A percentile compares a stretch with the other conserved stretches of the same genome.
These are phyloP conservation scores for Papilio machaon DNA, from an alignment of 1,140 invertebrate species.

Conservation along the genomic window DNA sequence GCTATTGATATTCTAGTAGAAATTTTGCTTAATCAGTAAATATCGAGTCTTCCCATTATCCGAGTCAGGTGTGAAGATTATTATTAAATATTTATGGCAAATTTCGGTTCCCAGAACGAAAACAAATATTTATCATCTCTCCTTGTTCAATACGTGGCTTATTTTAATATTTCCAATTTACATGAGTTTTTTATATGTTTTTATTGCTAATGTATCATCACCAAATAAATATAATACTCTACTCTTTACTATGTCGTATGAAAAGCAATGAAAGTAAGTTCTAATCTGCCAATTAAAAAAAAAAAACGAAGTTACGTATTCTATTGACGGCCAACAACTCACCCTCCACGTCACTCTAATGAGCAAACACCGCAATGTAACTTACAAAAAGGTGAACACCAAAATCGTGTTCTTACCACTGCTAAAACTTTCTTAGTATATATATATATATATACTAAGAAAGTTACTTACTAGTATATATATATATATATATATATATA, in stretches of 20 bases:
- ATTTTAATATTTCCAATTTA: too few species aligned
- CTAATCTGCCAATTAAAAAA: not conserved
- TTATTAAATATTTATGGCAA: not conserved
- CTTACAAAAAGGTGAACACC: not conserved
- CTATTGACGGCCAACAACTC: not conserved
- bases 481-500: too few species aligned
- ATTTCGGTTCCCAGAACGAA: too few species aligned
- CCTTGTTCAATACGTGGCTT: too few species aligned
- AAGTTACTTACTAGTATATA: too few species aligned
- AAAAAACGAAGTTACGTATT: not conserved
- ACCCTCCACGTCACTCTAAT: conserved; percentile 3
- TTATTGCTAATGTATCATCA: too few species aligned
- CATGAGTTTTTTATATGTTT: too few species aligned
- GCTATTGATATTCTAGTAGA: not conserved
- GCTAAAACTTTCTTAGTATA: not conserved
- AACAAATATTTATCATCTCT: too few species aligned
- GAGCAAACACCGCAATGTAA: conserved; percentile 13
- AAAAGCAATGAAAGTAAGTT: not conserved
- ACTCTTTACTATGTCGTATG: not conserved
- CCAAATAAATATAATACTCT: not conserved
- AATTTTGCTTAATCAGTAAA: not conserved
- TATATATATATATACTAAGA: too few species aligned
- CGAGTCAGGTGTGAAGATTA: not conserved
- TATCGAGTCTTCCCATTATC: not conserved
- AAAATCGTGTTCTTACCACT: conserved; percentile 1